phyloP scores from a whole-genome alignment of 2,113 vertebrate genomes.

The Andinoacara biseriatus region DNA sequence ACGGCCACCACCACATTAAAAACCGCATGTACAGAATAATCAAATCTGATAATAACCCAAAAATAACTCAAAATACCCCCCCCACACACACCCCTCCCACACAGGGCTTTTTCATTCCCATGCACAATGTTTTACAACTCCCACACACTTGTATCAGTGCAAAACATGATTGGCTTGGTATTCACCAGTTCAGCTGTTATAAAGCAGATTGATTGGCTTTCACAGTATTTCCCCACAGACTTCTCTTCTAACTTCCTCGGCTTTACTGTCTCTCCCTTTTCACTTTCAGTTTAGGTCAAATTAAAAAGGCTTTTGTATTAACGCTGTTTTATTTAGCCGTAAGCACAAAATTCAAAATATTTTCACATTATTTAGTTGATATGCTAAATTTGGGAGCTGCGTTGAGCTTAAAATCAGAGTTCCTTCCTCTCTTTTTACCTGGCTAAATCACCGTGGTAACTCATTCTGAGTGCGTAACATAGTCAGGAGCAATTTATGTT shows the following conservation, averaged over 20 bases:
- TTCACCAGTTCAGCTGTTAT: not conserved
- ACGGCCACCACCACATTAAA: not conserved
- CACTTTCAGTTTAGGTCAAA: not conserved
- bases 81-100: not conserved
- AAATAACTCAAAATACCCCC: not conserved
- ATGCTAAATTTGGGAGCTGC: too few species aligned
- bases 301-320: not conserved
- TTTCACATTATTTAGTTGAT: not conserved
- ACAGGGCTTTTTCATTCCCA: not conserved
- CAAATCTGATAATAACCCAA: conserved; percentile 3
- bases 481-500: too few species aligned
- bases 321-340: not conserved
- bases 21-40: conserved; percentile 1
- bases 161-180: conserved; percentile 5
- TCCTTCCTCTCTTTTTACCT: too few species aligned
- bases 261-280: too few species aligned
- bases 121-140: conserved; percentile 3
- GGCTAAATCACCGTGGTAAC: too few species aligned
- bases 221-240: not conserved
- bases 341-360: not conserved
- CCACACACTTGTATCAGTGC: not conserved
- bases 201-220: not conserved
- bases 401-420: too few species aligned
- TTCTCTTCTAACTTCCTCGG: not conserved
- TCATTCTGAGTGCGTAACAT: too few species aligned